Conservation (phyloP, 2,888 invertebrate species). For the Drosophila neonasuta region DNA sequence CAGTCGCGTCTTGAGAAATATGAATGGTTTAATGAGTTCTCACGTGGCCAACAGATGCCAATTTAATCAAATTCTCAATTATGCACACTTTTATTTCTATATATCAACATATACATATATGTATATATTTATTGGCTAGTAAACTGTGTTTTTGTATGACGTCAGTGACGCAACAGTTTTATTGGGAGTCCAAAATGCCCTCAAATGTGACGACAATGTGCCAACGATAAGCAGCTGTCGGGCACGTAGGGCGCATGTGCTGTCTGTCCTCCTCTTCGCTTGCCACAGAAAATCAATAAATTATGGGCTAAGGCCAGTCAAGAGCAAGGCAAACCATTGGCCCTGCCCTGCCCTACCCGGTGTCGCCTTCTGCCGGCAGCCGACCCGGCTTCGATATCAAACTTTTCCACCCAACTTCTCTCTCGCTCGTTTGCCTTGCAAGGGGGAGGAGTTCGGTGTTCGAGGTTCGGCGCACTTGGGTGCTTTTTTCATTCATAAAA, state of each 20-base stretch:
- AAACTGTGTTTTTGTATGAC: conserved; percentile 28
- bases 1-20: conserved; percentile 30
- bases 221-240: conserved; percentile 45
- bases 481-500: conserved; percentile 62
- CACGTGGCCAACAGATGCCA: not conserved
- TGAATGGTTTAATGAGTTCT: conserved; percentile 49
- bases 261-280: conserved; percentile 14
- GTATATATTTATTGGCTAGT: not conserved
- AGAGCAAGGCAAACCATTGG: conserved; percentile 77
- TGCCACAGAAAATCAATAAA: conserved; percentile 72
- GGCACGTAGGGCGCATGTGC: conserved; percentile 69
- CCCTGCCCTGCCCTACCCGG: conserved; percentile 40
- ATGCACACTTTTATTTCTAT: not conserved
- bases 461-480: conserved; percentile 18
- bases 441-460: not conserved
- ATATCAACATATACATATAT: not conserved
- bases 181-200: conserved; percentile 12
- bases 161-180: conserved; percentile 56
- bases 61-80: conserved; percentile 9
- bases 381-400: conserved; percentile 20
- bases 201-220: conserved; percentile 52
- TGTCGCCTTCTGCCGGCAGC: not conserved
- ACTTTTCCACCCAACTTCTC: conserved; percentile 37
- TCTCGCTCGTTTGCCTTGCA: not conserved
- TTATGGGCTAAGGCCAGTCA: conserved; percentile 77